Conservation (phyloP, 2,888 invertebrate genomes). For the Cephalotes varians region DNA sequence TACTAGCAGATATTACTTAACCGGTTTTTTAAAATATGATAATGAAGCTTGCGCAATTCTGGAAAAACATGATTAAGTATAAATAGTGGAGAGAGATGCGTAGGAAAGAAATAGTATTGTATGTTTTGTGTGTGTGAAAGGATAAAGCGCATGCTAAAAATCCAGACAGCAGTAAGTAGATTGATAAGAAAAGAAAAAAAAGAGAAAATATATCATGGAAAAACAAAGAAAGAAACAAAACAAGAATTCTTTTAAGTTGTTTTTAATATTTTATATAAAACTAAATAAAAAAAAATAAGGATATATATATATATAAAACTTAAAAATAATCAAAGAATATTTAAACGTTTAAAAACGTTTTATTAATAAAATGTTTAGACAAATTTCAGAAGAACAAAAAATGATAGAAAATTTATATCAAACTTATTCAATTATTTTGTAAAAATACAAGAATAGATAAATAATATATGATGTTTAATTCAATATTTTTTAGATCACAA, state of each 20-base stretch:
- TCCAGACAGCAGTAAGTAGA: too few species aligned
- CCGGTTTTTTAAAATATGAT: background rate
- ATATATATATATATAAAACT: too few species aligned
- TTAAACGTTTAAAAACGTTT: background rate
- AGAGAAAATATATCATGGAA: background rate
- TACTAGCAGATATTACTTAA: background rate
- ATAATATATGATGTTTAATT: background rate
- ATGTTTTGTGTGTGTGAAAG: background rate
- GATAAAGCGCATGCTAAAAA: background rate
- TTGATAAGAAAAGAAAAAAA: background rate
- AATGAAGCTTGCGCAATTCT: conserved; percentile 13
- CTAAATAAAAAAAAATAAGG: background rate
- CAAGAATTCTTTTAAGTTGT: background rate
- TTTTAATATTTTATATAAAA: background rate
- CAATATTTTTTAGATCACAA: background rate
- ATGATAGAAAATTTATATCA: background rate
- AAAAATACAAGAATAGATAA: background rate
- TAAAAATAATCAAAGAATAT: background rate
- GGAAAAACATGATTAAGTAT: background rate
- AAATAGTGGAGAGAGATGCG: background rate
- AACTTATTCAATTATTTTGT: background rate
- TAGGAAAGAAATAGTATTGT: background rate
- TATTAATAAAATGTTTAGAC: background rate
- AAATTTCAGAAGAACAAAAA: background rate
- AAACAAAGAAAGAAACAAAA: background rate